Conservation (phyloP, 2,888 invertebrate genomes). For the Opisthograptis luteolata region DNA sequence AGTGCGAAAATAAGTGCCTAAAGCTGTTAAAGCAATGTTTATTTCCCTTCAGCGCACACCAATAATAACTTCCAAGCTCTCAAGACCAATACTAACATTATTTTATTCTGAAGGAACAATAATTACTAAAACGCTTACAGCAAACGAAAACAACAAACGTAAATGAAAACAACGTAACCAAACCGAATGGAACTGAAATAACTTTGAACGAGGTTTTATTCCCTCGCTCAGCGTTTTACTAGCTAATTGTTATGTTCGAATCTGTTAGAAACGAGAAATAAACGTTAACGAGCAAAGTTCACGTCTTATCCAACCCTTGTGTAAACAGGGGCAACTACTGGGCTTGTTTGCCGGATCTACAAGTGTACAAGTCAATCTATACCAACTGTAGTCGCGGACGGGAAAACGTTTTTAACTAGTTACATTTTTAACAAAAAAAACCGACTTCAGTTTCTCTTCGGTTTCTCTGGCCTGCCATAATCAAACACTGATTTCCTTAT, state of each 20-base stretch:
- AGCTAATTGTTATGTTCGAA: conserved; percentile 36
- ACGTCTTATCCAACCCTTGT: conserved; percentile 34
- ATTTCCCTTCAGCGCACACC: too few relatives aligned
- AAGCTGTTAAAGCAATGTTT: too few relatives aligned
- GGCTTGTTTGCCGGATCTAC: not conserved
- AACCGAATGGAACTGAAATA: conserved; percentile 19
- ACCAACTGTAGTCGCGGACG: not conserved
- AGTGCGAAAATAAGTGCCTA: too few relatives aligned
- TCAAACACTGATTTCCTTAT: too few relatives aligned
- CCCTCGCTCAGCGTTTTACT: conserved; percentile 32
- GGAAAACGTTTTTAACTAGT: too few relatives aligned
- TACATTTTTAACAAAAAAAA: too few relatives aligned
- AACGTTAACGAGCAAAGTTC: conserved; percentile 40
- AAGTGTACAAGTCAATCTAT: conserved; percentile 10
- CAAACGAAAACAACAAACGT: conserved; percentile 18
- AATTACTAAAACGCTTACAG: conserved; percentile 8
- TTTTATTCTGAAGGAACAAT: not conserved
- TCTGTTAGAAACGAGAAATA: conserved; percentile 35
- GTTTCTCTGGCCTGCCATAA: too few relatives aligned
- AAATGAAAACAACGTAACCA: conserved; percentile 21
- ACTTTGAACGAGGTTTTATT: conserved; percentile 32
- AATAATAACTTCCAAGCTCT: too few relatives aligned
- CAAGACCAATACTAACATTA: too few relatives aligned
- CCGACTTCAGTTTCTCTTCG: too few relatives aligned
- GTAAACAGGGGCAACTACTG: conserved; percentile 8